phyloP scores from a whole-genome alignment of 2,113 vertebrate genomes.

The Anolis carolinensis region DNA sequence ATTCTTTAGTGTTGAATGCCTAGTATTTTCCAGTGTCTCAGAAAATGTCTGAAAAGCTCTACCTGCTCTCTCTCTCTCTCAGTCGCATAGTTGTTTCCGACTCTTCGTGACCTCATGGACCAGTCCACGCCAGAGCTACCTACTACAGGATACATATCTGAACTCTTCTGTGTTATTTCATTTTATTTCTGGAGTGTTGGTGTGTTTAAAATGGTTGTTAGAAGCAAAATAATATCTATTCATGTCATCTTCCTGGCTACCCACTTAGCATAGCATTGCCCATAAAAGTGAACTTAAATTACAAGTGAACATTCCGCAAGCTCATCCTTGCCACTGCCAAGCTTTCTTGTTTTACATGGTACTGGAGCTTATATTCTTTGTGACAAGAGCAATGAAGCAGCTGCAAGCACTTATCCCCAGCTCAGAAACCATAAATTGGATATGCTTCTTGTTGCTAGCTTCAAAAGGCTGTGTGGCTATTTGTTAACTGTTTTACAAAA shows the following conservation, averaged over 20 bases:
- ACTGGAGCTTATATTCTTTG: slow-evolving; percentile 27
- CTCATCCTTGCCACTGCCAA: background rate
- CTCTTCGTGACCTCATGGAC: too few relatives aligned
- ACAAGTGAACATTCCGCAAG: slow-evolving; percentile 30
- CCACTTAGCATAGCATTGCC: slow-evolving; percentile 56
- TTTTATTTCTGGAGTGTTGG: slow-evolving; percentile 27
- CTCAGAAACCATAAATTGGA: background rate
- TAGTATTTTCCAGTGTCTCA: background rate
- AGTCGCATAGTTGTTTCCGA: too few relatives aligned
- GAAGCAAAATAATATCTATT: slow-evolving; percentile 47
- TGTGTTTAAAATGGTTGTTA: background rate
- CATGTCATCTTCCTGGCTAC: slow-evolving; percentile 40
- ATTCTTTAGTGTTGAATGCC: background rate
- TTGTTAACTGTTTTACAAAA: rapidly evolving
- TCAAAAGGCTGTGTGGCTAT: rapidly evolving
- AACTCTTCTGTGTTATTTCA: slow-evolving; percentile 7
- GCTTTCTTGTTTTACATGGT: slow-evolving; percentile 27
- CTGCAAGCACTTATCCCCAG: background rate
- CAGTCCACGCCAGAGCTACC: too few relatives aligned
- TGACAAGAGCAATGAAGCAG: slow-evolving; percentile 56
- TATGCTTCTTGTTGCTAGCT: background rate
- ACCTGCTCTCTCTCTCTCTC: too few relatives aligned
- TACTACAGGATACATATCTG: background rate
- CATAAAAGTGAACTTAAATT: slow-evolving; percentile 48
- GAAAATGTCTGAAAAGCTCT: background rate